A percentile compares a stretch with the other conserved stretches of the same genome.
Conservation (phyloP, 2,797 vertebrate genomes). For the Siniperca undulata region DNA sequence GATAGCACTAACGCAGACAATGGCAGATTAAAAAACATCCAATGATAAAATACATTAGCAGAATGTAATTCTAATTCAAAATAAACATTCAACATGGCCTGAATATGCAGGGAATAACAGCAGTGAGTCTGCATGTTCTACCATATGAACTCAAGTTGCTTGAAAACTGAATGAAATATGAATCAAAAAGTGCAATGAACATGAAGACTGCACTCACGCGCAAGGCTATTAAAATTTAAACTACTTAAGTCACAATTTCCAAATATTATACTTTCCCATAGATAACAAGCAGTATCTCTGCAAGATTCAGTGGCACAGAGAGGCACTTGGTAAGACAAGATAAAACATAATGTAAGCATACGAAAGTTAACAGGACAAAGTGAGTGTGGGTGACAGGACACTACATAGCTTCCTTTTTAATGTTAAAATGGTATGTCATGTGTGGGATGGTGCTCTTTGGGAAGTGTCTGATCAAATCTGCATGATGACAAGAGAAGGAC, state of each 20-base stretch:
- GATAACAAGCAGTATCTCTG: constrained; percentile 2
- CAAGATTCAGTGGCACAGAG: neutral
- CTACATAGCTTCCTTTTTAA: constrained; percentile 12
- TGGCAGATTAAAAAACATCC: constrained; percentile 2
- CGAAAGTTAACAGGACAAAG: constrained; percentile 21
- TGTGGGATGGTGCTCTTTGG: constrained; percentile 30
- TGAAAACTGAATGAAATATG: constrained; percentile 3
- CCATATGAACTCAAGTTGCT: neutral
- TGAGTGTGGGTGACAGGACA: neutral
- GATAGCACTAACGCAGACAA: neutral
- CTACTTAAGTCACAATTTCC: neutral
- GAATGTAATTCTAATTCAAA: neutral
- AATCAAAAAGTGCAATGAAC: neutral
- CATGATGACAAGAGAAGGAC: constrained; percentile 28
- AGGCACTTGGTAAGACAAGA: neutral
- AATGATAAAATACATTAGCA: constrained; percentile 3
- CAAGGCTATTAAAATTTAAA: constrained; percentile 4
- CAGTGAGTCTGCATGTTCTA: neutral
- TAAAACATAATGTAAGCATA: constrained; percentile 13
- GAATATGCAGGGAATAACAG: neutral
- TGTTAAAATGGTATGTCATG: constrained; percentile 9
- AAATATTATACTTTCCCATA: constrained; percentile 8
- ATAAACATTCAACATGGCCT: constrained; percentile 20
- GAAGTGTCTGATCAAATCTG: constrained; percentile 46
- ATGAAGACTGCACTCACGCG: neutral